Conservation (phyloP, 2,113 vertebrate species). For the Onychorhynchus coronatus region DNA sequence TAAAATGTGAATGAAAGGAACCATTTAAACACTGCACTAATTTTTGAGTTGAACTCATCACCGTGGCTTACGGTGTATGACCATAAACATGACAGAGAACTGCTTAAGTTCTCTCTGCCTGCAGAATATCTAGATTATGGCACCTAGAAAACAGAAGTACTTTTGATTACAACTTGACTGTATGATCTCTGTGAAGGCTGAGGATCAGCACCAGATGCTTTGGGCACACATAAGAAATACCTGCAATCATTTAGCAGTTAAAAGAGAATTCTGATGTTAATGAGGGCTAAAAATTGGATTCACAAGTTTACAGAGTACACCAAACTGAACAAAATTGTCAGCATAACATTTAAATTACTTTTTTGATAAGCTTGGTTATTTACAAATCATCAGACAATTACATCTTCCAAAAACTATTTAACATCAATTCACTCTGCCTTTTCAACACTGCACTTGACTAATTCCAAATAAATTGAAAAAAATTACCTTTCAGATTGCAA, state of each 20-base stretch:
- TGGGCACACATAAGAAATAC: background rate
- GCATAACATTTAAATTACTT: slow-evolving; percentile 84
- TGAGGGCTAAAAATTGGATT: slow-evolving; percentile 76
- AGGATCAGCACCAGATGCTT: slow-evolving; percentile 33
- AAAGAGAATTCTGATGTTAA: slow-evolving; percentile 75
- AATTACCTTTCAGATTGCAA: slow-evolving; percentile 78
- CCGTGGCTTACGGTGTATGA: background rate
- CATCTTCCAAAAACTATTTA: slow-evolving; percentile 85
- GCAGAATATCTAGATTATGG: background rate
- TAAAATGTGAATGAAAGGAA: background rate
- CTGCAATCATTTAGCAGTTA: slow-evolving; percentile 63
- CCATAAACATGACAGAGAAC: background rate
- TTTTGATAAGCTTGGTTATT: slow-evolving; percentile 83
- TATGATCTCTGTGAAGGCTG: background rate
- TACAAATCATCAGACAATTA: slow-evolving; percentile 87
- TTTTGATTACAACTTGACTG: background rate
- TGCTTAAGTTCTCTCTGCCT: background rate
- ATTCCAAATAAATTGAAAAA: slow-evolving; percentile 84
- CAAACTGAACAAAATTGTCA: slow-evolving; percentile 80
- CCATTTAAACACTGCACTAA: background rate
- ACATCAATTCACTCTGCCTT: slow-evolving; percentile 83
- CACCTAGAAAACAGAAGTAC: background rate
- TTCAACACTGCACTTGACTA: slow-evolving; percentile 80
- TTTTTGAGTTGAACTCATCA: background rate
- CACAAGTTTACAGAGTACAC: slow-evolving; percentile 72